phyloP scores from a whole-genome alignment of 2,888 invertebrate species.

The Apodemia mormo region DNA sequence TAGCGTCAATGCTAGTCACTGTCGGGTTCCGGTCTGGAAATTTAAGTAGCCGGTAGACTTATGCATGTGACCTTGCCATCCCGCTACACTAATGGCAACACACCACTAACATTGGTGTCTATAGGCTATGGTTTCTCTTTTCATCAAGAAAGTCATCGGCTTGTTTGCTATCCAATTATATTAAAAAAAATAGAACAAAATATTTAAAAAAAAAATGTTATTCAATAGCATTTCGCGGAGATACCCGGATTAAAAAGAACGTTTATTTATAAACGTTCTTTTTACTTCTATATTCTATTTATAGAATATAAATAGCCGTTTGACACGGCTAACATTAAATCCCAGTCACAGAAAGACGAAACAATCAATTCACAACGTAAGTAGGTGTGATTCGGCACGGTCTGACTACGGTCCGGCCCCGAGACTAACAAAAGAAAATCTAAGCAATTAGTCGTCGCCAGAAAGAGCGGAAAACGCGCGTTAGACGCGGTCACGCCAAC shows the following conservation, averaged over 20 bases:
- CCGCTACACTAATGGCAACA: too few species aligned
- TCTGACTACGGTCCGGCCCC: conserved; percentile 70
- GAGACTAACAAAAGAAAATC: conserved; percentile 81
- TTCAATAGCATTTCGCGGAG: background rate
- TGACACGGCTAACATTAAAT: conserved; percentile 12
- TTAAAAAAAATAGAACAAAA: background rate
- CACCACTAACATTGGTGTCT: too few species aligned
- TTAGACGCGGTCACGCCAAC: conserved; percentile 76
- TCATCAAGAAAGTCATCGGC: too few species aligned
- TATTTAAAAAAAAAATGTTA: background rate
- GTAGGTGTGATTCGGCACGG: conserved; percentile 79
- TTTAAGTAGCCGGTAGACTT: too few species aligned
- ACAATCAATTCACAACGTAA: conserved; percentile 80
- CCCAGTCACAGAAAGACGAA: conserved; percentile 63
- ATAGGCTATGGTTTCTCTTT: too few species aligned
- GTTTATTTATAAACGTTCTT: background rate
- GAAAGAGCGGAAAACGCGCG: conserved; percentile 81
- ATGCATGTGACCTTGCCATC: too few species aligned
- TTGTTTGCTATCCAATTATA: too few species aligned
- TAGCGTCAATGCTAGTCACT: too few species aligned
- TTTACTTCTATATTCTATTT: too few species aligned
- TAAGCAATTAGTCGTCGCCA: conserved; percentile 81
- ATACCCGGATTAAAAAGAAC: background rate
- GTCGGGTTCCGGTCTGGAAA: too few species aligned
- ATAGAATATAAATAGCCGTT: conserved; percentile 11